A percentile compares a stretch with the other conserved stretches of the same genome.
These are phyloP conservation scores for Harmothoe impar DNA, from an alignment of 2,888 invertebrate genomes.

Conservation along the genomic window DNA sequence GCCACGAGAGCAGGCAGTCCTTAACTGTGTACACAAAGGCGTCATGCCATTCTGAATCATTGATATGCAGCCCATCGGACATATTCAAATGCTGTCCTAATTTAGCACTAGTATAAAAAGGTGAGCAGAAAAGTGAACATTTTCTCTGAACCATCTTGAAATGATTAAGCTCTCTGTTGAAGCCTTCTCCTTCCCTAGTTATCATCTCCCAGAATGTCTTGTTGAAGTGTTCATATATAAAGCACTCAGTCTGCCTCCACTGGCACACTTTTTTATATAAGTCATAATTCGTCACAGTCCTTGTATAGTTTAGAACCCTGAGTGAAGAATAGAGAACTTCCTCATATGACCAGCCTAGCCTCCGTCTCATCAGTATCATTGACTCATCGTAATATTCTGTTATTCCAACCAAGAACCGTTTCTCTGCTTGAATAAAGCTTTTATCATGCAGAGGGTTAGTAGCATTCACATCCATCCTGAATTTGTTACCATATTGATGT, in stretches of 20 bases:
- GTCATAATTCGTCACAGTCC: neutral
- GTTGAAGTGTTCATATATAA: constrained; percentile 29
- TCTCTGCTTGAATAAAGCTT: neutral
- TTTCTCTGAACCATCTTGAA: neutral
- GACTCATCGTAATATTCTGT: constrained; percentile 9
- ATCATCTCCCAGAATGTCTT: constrained; percentile 32
- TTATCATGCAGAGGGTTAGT: neutral
- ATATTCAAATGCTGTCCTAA: neutral
- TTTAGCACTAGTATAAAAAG: neutral
- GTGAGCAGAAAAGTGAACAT: neutral
- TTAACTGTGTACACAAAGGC: neutral
- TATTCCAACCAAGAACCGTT: neutral
- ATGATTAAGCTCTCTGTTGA: neutral
- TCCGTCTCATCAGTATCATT: neutral
- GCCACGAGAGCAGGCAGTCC: neutral
- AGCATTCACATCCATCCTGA: neutral
- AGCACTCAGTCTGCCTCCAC: neutral
- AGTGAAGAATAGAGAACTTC: neutral
- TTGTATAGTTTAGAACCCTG: neutral
- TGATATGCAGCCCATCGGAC: neutral
- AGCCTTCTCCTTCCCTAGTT: neutral
- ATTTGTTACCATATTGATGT: too few species aligned
- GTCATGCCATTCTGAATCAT: neutral
- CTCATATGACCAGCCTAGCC: neutral
- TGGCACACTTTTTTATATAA: neutral